Base-by-base conservation (phyloP, 2,888 invertebrate species). In the Serrognathus titanus region DNA sequence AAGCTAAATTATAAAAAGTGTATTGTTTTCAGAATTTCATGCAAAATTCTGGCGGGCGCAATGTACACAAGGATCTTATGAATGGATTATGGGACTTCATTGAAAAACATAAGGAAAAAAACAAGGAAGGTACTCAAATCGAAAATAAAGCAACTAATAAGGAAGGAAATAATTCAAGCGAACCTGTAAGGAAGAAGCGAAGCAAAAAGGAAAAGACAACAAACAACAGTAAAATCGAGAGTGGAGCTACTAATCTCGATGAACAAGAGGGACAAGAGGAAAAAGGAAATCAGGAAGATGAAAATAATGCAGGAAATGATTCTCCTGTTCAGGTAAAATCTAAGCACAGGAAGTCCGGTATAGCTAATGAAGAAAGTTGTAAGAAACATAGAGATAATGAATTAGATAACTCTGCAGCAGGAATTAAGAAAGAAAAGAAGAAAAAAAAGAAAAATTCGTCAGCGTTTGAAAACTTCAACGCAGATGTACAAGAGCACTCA, bases 31-130 rank as follows among this genome's bases (percentile, higher is more conserved):
- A 78, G 65, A 91, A 91, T 74, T 91, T 90, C 75, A 82, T 89
- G 0, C 83, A 81, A 68, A 89, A 83, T 78, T 82, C 71, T 16
- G 66, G 81, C 70, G 82, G 85, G 37, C 78, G 83, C 66, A 80
- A 80, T 71, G 78, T 85, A 40, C 82, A 83, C 64, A 74, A 75
- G 48, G 73, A 76, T 43, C 81, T 86, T 51, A 81, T 87, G 50
- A 86, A 87, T 63, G 83, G 83, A 56, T 85, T 88, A 2, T 91
- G 91, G 86, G 82, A 86, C 41, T 61, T 77, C 31, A 74, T 78
- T 52, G 77, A 78, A 63, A 74, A 73, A 60, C 65, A 75, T 57
- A 70, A 75, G 24, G 3, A 31, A 11, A 4, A 5, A 11, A 6
- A 43, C 43, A 12, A 43, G 24, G 24, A 31, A 31, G 43, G n/a